Conservation (phyloP, 2,797 vertebrate species). For the Eleutherodactylus coqui region DNA sequence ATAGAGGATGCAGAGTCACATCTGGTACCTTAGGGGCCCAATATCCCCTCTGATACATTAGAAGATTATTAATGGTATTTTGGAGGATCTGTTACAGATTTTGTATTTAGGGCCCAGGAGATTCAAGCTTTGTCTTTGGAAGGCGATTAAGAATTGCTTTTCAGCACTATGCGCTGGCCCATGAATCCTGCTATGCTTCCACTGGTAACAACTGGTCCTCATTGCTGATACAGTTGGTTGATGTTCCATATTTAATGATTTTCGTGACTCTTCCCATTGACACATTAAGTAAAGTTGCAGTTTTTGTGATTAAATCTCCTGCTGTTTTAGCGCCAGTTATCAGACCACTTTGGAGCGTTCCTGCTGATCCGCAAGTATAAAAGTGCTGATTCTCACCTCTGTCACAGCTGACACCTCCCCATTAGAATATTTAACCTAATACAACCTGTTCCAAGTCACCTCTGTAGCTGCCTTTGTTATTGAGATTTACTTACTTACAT, state of each 20-base stretch:
- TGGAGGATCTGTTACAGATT: no score
- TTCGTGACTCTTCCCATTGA: not conserved
- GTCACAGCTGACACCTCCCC: not conserved
- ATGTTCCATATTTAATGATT: not conserved
- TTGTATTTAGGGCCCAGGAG: no score
- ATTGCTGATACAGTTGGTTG: not conserved
- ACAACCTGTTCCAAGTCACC: not conserved
- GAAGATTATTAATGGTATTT: no score
- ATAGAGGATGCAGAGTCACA: no score
- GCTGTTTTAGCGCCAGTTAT: not conserved
- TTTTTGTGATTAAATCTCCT: not conserved
- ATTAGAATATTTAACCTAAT: not conserved
- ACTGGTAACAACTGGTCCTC: no score
- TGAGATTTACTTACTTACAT: not conserved
- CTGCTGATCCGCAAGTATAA: not conserved
- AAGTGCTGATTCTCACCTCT: not conserved
- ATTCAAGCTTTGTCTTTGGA: no score
- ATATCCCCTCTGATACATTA: no score
- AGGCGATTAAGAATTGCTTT: no score
- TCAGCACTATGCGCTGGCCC: no score
- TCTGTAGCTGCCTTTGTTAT: not conserved
- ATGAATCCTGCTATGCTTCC: no score
- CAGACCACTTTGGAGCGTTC: not conserved
- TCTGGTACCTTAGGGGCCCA: no score
- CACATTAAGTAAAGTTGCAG: slow-evolving; percentile 12